Evolutionary conservation across 2,797 vertebrate species (phyloP), one percentile per base, ranked within the genome.

Genomic region (Scolopax bukidnonensis): DNA sequence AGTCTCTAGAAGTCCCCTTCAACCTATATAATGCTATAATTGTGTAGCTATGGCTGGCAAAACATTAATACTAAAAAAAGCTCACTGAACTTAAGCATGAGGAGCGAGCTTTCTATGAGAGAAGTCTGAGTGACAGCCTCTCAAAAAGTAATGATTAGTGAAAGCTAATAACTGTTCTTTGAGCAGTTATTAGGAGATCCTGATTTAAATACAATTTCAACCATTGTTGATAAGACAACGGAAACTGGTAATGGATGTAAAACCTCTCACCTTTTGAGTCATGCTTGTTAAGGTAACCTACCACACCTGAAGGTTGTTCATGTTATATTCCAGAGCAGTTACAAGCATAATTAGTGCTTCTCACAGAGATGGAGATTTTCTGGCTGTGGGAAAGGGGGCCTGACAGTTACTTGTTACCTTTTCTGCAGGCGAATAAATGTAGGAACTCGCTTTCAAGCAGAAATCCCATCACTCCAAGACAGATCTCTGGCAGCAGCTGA

Each of bases 401-500:
- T 84, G 48, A 78, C 36, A 0, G 3, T 87, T 56, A 57, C 5
- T 5, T 71, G 27, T 91, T 65, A 23, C 61, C 41, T 69, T 50
- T 73, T 70, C 60, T 91, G 57, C 96, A 99, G 99, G 84, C 98
- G 99, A 94, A 99, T 99, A 97, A 99, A 99, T n/a, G 99, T 99
- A 36, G 99, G 99, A 65, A 97, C 98, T 53, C 98, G 98, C 47
- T 99, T 99, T 98, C 99, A 99, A 97, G 99, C 99, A 0, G 99
- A 99, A 97, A 99, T 99, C 75, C 99, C 99, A 9, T 98, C 98
- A 45, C 98, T 99, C 79, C 98, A 98, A 96, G 98, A 98, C 92
- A 97, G 98, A 18, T 95, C 98, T 7, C 98, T 98, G 71, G 98
- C 98, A 14, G 98, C 98, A 77, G 95, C 85, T 79, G 99, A 99